phyloP scores from a whole-genome alignment of 2,113 vertebrate genomes.

The Pelmatolapia mariae region DNA sequence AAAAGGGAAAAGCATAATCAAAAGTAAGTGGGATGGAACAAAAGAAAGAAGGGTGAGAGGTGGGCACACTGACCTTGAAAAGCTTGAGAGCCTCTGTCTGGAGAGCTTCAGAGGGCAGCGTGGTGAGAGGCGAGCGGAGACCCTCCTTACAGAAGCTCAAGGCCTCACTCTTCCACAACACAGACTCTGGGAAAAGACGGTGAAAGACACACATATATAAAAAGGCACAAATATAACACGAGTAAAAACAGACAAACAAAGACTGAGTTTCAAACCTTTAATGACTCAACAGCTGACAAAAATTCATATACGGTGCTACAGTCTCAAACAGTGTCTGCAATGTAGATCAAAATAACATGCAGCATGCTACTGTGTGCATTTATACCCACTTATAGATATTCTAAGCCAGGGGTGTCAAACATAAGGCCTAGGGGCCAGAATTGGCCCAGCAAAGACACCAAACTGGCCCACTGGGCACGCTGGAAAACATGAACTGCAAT shows the following conservation, averaged over 20 bases:
- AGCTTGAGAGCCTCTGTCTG: slow-evolving; percentile 90
- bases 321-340: slow-evolving; percentile 54
- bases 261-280: slow-evolving; percentile 48
- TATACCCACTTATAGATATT: neutral
- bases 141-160: slow-evolving; percentile 85
- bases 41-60: neutral
- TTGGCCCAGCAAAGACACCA: neutral
- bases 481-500: neutral
- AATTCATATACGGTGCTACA: neutral
- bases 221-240: neutral
- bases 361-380: neutral
- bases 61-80: slow-evolving; percentile 76
- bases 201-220: neutral
- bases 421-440: neutral
- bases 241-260: neutral
- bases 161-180: slow-evolving; percentile 78
- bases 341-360: slow-evolving; percentile 38
- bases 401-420: neutral
- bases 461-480: neutral
- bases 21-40: neutral
- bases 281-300: slow-evolving; percentile 42
- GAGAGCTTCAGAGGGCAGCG: slow-evolving; percentile 83
- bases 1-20: neutral
- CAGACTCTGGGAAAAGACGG: slow-evolving; percentile 68
- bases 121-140: slow-evolving; percentile 79